Evolutionary conservation across 2,113 vertebrate genomes (phyloP).

Genomic region (Apus apus): DNA sequence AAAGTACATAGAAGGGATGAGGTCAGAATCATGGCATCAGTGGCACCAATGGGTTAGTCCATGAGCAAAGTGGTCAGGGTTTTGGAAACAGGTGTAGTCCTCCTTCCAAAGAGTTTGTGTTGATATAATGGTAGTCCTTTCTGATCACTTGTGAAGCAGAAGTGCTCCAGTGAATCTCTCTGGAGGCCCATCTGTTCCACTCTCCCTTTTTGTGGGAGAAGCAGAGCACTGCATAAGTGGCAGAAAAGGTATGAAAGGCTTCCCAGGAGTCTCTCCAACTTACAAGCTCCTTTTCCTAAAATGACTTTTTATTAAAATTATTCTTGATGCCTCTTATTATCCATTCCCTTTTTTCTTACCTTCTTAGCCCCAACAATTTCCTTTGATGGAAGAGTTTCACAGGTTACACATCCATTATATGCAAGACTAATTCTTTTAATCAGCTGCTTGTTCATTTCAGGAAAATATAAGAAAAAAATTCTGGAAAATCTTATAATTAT

Average conservation of each 20-base stretch:
- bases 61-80: not conserved
- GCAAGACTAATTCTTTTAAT: not conserved
- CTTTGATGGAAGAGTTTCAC: not conserved
- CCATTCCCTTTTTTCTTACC: not conserved
- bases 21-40: too few species aligned
- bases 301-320: not conserved
- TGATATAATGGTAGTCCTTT: not conserved
- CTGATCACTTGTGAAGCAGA: not conserved
- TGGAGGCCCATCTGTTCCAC: not conserved
- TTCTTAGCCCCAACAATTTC: not conserved
- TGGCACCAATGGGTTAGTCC: not conserved
- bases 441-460: not conserved
- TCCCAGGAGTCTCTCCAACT: not conserved
- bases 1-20: not conserved
- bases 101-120: not conserved
- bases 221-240: not conserved
- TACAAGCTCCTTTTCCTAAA: not conserved
- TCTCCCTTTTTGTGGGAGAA: not conserved
- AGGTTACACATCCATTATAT: not conserved
- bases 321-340: not conserved
- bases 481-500: not conserved
- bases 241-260: not conserved
- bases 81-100: not conserved
- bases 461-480: not conserved
- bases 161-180: not conserved